Base-by-base conservation (phyloP, 1,140 invertebrate genomes). In the Oncopeltus fasciatus region DNA sequence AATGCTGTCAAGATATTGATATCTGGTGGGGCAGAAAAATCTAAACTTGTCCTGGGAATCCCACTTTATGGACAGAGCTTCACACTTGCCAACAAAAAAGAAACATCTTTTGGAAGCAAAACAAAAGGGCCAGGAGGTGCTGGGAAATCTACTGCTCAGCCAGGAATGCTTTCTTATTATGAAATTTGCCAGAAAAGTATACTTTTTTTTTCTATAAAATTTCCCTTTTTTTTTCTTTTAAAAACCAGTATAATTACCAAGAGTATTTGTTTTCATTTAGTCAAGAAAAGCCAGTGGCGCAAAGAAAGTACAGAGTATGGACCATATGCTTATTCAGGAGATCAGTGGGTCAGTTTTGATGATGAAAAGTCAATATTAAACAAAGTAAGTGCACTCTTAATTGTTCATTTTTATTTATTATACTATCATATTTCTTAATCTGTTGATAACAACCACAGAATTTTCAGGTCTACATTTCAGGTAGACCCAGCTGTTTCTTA, bases 281-380 rank as follows among this genome's bases (percentile, higher is more conserved):
- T 69, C 27, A 61, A 65, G 14, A 68, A 65, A 59, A 60, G 62
- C 27, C 66, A 65, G 9, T 68, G 67, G 68, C 65, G 61, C 26
- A 63, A 64, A 2, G 43, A 66, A 18, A 57, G 68, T 2, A 72
- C 70, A 24, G 73, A 72, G 31, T 64, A 65, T 72, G 88, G 87
- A 14, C 90, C 91, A 0, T 94, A 87, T 72, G 83, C 88, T 2
- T 85, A 86, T 70, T 75, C 79, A 2, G 81, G 81, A 12, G 80
- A 91, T 67, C 89, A 95, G 68, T 96, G 92, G 90, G 89, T 95
- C 0, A 88, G 90, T 53, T 96, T 84, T 70, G 93, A 97, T 67
- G 85, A 93, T 74, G 69, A 79, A 1, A 79, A 82, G 51, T 92
- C 88, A 28, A 76, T 93, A 2, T 77, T 72, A 21, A 76, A 82